A percentile compares a stretch with the other conserved stretches of the same genome.
Conservation (phyloP, 2,113 vertebrate species). For the Esox niger region DNA sequence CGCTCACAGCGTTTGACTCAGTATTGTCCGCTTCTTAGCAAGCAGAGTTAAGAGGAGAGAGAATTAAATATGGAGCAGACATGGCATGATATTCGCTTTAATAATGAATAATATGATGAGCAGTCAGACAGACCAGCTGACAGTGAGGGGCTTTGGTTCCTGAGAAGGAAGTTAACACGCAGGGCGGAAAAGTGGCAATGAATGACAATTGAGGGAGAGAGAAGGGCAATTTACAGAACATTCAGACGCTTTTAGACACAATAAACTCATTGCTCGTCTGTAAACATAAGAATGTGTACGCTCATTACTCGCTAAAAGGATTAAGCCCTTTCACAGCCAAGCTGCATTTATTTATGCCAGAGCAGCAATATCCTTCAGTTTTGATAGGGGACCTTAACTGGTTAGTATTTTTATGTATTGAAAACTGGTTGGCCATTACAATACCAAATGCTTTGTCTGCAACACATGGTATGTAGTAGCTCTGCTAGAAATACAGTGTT, state of each 20-base stretch:
- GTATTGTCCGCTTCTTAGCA: slow-evolving; percentile 40
- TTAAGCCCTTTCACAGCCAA: neutral
- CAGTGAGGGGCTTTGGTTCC: slow-evolving; percentile 55
- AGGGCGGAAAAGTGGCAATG: slow-evolving; percentile 38
- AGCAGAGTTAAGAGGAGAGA: slow-evolving; percentile 42
- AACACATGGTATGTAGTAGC: too few relatives aligned
- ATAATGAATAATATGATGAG: slow-evolving; percentile 68
- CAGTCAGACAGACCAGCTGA: slow-evolving; percentile 49
- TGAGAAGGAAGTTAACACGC: slow-evolving; percentile 28
- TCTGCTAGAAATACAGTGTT: too few relatives aligned
- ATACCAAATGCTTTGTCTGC: too few relatives aligned
- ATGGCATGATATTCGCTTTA: slow-evolving; percentile 54
- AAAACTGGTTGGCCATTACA: too few relatives aligned
- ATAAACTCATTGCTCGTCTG: slow-evolving; percentile 14
- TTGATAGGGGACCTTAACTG: neutral
- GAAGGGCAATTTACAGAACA: slow-evolving; percentile 32
- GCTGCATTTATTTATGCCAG: neutral
- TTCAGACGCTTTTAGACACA: slow-evolving; percentile 37
- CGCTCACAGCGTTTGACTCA: slow-evolving; percentile 17
- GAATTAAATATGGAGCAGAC: slow-evolving; percentile 58
- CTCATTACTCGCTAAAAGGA: slow-evolving; percentile 21
- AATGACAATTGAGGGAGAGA: slow-evolving; percentile 17
- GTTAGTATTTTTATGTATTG: too few relatives aligned
- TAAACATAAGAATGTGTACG: slow-evolving; percentile 21
- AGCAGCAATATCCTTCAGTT: slow-evolving; percentile 1